Evolutionary conservation across 2,797 vertebrate species (phyloP).

Genomic region (Neoniphon sammara): DNA sequence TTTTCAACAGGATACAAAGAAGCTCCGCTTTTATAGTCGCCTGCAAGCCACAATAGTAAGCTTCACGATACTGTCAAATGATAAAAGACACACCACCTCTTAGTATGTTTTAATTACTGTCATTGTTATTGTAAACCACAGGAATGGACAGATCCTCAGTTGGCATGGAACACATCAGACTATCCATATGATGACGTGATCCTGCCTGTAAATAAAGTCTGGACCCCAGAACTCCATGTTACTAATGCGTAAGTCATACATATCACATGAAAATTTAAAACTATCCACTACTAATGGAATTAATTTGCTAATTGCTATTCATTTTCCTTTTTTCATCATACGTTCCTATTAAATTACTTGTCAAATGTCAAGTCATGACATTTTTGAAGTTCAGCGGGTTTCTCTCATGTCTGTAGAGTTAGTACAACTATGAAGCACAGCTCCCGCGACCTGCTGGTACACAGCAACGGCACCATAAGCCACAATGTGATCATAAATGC

Average conservation of each 20-base stretch:
- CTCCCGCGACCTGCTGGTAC: slow-evolving; percentile 69
- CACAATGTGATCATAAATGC: slow-evolving; percentile 67
- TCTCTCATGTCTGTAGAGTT: slow-evolving; percentile 59
- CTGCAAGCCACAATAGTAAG: slow-evolving; percentile 71
- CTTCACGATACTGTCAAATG: background rate
- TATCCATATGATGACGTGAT: slow-evolving; percentile 60
- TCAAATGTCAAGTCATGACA: background rate
- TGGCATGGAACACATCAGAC: slow-evolving; percentile 69
- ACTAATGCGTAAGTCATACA: slow-evolving; percentile 75
- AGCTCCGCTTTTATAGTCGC: slow-evolving; percentile 62
- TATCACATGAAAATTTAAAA: background rate
- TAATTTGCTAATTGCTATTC: background rate
- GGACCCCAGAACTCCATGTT: slow-evolving; percentile 77
- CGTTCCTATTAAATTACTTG: background rate
- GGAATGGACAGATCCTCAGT: slow-evolving; percentile 72
- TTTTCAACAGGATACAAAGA: slow-evolving; percentile 75
- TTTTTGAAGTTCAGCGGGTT: background rate
- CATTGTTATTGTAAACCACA: slow-evolving; percentile 40
- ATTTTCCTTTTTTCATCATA: background rate
- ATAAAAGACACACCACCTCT: background rate
- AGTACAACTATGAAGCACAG: slow-evolving; percentile 36
- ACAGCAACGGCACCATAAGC: slow-evolving; percentile 66
- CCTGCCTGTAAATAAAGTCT: slow-evolving; percentile 76
- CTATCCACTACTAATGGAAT: background rate
- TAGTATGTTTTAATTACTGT: background rate